Evolutionary conservation across 1,140 invertebrate genomes (phyloP), one percentile per base, ranked within the genome.

Genomic region (Lucilia sericata): DNA sequence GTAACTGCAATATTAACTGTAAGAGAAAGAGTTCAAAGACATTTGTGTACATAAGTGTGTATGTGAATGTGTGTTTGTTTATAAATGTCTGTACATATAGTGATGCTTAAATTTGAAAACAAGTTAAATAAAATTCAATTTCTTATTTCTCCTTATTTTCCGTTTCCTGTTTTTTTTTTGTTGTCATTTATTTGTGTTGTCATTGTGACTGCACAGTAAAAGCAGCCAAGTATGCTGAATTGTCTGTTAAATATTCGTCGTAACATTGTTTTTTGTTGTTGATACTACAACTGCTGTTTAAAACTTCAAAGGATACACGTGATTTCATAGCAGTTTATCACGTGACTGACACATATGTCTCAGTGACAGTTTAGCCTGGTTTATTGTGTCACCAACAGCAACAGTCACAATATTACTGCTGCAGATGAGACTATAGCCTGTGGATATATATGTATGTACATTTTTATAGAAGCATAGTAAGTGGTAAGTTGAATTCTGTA

Each of bases 271-370:
- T n/a, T 30, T 30, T 70, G 65, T 70, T 25, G 65, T 70, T 55
- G 49, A 1, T 30, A 30, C 25, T 30, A 30, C 25, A 30, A 17
- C n/a, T 60, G 55, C 55, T 70, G 65, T 70, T 70, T 21, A 25
- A 70, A 25, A 5, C 19, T 70, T 70, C 65, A 70, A 60, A 70
- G 2, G 65, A 21, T 70, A 70, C 47, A 80, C 76, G 76, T 80
- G 76, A 80, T 51, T 80, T 42, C 76, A 80, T 80, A 21, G 19
- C 34, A 80, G 34, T 80, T 21, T 80, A 49, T 80, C 76, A 80
- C 76, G 47, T 80, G 76, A 80, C 76, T 80, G 76, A 49, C 76
- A 80, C 76, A 80, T 21, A 80, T 51, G 42, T 47, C 76, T 49
- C 76, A 80, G 76, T 80, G 76, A 80, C 76, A 80, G 76, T 80